Evolutionary conservation across 2,113 vertebrate genomes (phyloP), one percentile per base, ranked within the genome.

Genomic region (Scytalopus superciliaris): DNA sequence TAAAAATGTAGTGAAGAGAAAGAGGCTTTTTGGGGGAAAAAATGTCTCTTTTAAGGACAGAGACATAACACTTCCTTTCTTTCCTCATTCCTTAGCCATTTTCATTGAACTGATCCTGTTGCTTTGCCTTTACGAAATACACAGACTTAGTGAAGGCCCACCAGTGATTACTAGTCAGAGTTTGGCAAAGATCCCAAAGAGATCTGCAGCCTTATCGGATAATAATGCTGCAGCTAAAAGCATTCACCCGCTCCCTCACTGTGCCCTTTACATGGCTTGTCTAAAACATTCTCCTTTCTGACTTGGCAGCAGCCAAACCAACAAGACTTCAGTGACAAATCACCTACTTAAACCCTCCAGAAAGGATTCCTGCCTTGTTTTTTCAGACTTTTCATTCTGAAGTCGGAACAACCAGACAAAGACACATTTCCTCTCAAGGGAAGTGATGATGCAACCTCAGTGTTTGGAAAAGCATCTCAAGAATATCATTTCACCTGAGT

Each of bases 261-360:
- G 0, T 23, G 33, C 63, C 60, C 85, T 80, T 77, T 33, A 70
- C 3, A 15, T 1, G 44, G 73, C 40, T 91, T 85, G 75, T n/a
- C 52, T 69, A 37, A 47, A 90, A 70, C 42, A 50, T 79, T 80
- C 92, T 74, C 94, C 85, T 74, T 86, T 83, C 56, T 78, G 92
- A 74, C 42, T 63, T 75, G 27, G 28, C 85, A 85, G 63, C 55
- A 74, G 78, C 47, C 82, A 92, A 94, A 94, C 42, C 60, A 88
- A 84, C 64, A 64, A 60, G 63, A 33, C 47, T 85, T 45, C 67
- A 39, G 64, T 84, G 92, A 94, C n/a, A 91, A 90, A 95, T 80
- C 28, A 86, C 66, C 69, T 77, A 40, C 37, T 66, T 70, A 70
- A 74, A 79, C 22, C 22, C 64, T 88, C 44, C 63, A 86, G 52